Base-by-base conservation (phyloP, 2,113 vertebrate species). In the Heptranchias perlo region DNA sequence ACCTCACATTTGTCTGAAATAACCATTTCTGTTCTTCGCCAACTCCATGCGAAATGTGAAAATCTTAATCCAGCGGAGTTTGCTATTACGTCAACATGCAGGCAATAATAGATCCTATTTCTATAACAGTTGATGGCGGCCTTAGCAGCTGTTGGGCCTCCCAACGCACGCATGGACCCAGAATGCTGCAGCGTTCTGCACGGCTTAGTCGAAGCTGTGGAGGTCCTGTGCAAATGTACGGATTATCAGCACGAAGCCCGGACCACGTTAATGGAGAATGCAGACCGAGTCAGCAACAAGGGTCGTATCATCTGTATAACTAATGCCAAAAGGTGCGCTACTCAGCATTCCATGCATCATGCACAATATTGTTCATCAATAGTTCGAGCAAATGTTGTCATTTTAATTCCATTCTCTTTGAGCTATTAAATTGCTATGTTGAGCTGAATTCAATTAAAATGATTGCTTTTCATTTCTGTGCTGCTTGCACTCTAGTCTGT, bases 171-270 rank as follows among this genome's bases (percentile, higher is more conserved):
- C 0, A 98, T 99, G 96, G 99, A 99, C 96, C 99, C 99, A 0
- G 99, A 99, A 96, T 99, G 99, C 96, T 99, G 99, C 98, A 99
- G 99, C 97, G 98, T 99, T 96, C 97, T 99, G 94, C 99, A 99
- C 7, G 99, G 99, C 1, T 97, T 99, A 28, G 98, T 99, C 44
- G 98, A 98, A 28, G 99, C 99, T 0, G 99, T 99, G 49, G 99
- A 99, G 97, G 98, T 98, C 0, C 97, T 99, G 4, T 99, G 99
- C 97, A 99, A 99, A 97, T 99, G 99, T 93, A 99, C 99, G 0
- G 99, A 99, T 96, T 97, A 99, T 96, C 99, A 99, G 96, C 99
- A 99, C 0, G 98, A 99, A 96, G 98, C 98, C 35, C 98, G 99
- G 54, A 99, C 98, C 3, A 64, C 97, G 95, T 97, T 99, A 39